Evolutionary conservation across 2,888 invertebrate genomes (phyloP), one percentile per base, ranked within the genome.

Genomic region (Pristionchus mayeri): DNA sequence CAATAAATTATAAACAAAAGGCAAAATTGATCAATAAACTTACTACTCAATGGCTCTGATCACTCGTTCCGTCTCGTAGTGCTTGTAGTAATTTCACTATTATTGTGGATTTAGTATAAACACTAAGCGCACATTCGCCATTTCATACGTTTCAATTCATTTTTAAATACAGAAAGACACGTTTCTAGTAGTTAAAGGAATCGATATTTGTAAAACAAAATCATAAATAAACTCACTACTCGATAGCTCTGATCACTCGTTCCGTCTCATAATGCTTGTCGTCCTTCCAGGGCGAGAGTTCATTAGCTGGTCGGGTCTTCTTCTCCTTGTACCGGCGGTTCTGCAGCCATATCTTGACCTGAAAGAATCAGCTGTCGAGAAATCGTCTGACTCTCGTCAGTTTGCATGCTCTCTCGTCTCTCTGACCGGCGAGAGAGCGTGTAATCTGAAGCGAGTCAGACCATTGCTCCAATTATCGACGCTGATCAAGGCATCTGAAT

Each of bases 281-380:
- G 37, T 78, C 50, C 30, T 78, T 78, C 27, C 37, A 78, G 3
- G 78, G 50, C 3, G 24, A 7, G n/a, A 24, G 3, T 7, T 13
- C 37, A 18, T 7, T 13, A 4, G 16, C 27, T 11, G 50, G 52
- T 9, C 21, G 3, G 11, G 34, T 4, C 78, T 78, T 80, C 57
- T 57, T 54, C 24, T 57, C 57, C 57, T 80, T 80, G 80, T 80
- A 80, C 27, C 80, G 34, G 9, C 80, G 54, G n/a, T 80, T 80
- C 40, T 80, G 80, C 4, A 80, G 40, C 80, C 80, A 80, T 9
- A 80, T 57, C 57, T 80, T 80, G 30, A 80, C 80, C 57, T 80
- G 52, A 50, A 78, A 30, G 7, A 30, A 13, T 7, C 21, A 21
- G 1, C 57, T 11, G 57, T n/a, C n/a, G n/a, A n/a, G n/a, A n/a